These are phyloP conservation scores for Brachionus koreanus DNA, from an alignment of 1,140 invertebrate species.

Conservation along the genomic window DNA sequence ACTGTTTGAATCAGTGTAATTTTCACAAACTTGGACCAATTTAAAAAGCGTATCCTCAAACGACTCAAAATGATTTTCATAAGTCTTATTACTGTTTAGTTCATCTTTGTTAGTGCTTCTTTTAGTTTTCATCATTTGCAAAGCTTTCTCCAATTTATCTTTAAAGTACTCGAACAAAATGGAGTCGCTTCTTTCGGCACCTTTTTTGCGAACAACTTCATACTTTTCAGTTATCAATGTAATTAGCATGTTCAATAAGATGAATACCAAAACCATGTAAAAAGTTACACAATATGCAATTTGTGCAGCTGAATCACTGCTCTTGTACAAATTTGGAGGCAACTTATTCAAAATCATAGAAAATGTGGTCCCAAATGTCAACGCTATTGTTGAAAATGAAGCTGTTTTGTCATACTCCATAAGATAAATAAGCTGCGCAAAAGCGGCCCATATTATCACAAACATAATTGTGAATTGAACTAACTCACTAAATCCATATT, in stretches of 20 bases:
- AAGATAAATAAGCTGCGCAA: slow-evolving; percentile 5
- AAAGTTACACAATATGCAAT: neutral
- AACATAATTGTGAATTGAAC: slow-evolving; percentile 9
- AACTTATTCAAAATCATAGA: slow-evolving; percentile 32
- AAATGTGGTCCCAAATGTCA: neutral
- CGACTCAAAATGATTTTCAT: neutral
- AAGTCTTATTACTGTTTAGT: neutral
- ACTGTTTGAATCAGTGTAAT: neutral
- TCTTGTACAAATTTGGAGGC: neutral
- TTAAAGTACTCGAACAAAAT: neutral
- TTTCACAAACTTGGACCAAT: neutral
- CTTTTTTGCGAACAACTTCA: neutral
- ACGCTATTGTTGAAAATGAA: neutral
- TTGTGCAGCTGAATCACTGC: neutral
- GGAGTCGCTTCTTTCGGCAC: neutral
- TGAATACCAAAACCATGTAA: neutral
- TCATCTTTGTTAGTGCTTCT: neutral
- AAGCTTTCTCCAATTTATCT: neutral
- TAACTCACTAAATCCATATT: neutral
- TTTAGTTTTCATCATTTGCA: neutral
- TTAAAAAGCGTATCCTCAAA: neutral
- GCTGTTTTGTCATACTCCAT: neutral
- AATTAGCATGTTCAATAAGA: neutral
- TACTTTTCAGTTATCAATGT: neutral
- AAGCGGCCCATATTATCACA: neutral